Conservation (phyloP, 2,888 invertebrate species). For the Argyresthia albistria region DNA sequence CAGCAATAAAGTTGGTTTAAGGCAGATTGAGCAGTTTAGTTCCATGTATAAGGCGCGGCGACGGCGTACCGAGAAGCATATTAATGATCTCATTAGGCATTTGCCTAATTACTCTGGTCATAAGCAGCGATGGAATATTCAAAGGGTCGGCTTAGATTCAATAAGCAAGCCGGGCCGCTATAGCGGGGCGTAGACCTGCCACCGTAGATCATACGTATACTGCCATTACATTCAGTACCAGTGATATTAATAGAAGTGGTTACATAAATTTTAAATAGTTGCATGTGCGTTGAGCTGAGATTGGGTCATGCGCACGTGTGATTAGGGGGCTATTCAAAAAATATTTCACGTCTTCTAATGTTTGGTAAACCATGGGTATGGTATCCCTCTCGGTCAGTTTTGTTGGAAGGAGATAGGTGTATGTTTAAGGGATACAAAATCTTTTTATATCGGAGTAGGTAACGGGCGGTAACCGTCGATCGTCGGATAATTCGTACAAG, state of each 20-base stretch:
- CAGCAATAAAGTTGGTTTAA: neutral
- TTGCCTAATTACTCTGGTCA: conserved; percentile 20
- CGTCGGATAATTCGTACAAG: conserved; percentile 10
- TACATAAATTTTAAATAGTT: conserved; percentile 38
- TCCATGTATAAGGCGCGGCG: neutral
- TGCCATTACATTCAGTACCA: conserved; percentile 31
- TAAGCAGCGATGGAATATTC: conserved; percentile 32
- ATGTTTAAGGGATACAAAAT: no score
- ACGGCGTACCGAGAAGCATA: conserved; percentile 12
- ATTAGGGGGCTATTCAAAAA: no score
- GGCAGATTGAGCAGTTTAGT: neutral
- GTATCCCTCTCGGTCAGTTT: neutral
- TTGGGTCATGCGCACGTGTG: conserved; percentile 26
- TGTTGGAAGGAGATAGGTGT: neutral
- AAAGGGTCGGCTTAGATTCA: conserved; percentile 30
- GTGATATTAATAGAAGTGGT: conserved; percentile 41
- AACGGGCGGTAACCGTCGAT: neutral
- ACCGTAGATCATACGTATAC: conserved; percentile 33
- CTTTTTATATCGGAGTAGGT: no score
- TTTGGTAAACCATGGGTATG: no score
- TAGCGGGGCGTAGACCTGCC: conserved; percentile 25
- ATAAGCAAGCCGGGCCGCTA: conserved; percentile 24
- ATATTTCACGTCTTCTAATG: no score
- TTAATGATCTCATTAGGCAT: conserved; percentile 20
- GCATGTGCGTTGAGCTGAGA: conserved; percentile 17